Evolutionary conservation across 2,888 invertebrate species (phyloP).

Genomic region (Dryocosmus kuriphilus): DNA sequence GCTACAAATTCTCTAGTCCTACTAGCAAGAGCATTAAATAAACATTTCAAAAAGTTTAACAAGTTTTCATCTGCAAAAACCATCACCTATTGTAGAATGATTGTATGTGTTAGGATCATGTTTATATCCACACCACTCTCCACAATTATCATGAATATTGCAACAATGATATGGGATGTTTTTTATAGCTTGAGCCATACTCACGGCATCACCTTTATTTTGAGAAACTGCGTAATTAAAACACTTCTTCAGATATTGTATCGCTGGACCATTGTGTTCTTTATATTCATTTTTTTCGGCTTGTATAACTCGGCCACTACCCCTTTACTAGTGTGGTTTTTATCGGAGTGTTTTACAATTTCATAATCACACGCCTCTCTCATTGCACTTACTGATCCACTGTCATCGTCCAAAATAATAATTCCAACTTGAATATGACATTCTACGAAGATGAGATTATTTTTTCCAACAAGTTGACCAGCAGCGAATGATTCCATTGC

Average conservation of each 20-base stretch:
- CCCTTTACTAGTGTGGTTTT: conserved; percentile 36
- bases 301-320: conserved; percentile 1
- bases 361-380: conserved; percentile 10
- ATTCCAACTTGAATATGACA: too few species aligned
- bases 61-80: background rate
- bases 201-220: conserved; percentile 28
- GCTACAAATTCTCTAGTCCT: background rate
- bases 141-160: conserved; percentile 47
- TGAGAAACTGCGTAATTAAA: conserved; percentile 43
- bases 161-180: conserved; percentile 43
- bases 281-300: background rate
- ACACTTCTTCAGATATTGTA: conserved; percentile 49
- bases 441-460: background rate
- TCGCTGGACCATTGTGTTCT: conserved; percentile 27
- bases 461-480: conserved; percentile 64
- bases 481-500: conserved; percentile 55
- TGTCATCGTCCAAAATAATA: too few species aligned
- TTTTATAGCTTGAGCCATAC: conserved; percentile 39
- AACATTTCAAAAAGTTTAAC: background rate
- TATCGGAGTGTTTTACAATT: conserved; percentile 39
- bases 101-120: conserved; percentile 38
- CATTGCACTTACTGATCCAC: background rate
- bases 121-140: conserved; percentile 41
- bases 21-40: conserved; percentile 15
- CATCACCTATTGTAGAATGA: conserved; percentile 33